Evolutionary conservation across 2,888 invertebrate species (phyloP), one percentile per base, ranked within the genome.

Genomic region (Diplolepis rosae): DNA sequence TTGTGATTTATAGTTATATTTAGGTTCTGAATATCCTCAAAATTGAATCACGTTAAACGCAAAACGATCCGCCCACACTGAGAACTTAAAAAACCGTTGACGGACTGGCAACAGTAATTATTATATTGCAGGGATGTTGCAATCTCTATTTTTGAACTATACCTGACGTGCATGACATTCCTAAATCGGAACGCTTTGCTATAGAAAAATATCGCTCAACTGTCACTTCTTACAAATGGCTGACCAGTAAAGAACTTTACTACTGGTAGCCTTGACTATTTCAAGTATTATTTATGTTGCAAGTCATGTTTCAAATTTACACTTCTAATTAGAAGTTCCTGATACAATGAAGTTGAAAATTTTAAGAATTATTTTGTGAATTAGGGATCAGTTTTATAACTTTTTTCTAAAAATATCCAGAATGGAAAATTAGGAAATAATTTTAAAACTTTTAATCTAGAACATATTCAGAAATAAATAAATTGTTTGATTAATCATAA

Each of bases 71-170:
- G 50, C 35, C 69, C 42, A 65, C 65, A 51, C 30, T 28, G n/a
- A 65, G 18, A 51, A 50, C 35, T 69, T 56, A 11, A 27, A 42
- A 42, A 9, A 11, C 32, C 18, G 32, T 42, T 69, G 69, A 69
- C 24, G 30, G 52, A 65, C 48, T 28, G 35, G 51, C 24, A 27
- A 69, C 52, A 27, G 65, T 56, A 56, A 68, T 45, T 45, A 56
- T 56, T 32, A 45, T 32, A 24, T 39, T 39, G 9, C 7, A 45
- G 42, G 15, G 35, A 7, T 61, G 35, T 35, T n/a, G 24, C 35
- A 39, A 39, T 54, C 4, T 54, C 54, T 54, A 18, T 54, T 54
- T 51, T 51, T 6, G n/a, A 51, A 9, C 6, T 48, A 18, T 5
- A 2, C 13, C 48, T 18, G 9, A 18, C 18, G 22, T 22, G 35